Base-by-base conservation (phyloP, 2,888 invertebrate species). In the Acrobasis repandana region DNA sequence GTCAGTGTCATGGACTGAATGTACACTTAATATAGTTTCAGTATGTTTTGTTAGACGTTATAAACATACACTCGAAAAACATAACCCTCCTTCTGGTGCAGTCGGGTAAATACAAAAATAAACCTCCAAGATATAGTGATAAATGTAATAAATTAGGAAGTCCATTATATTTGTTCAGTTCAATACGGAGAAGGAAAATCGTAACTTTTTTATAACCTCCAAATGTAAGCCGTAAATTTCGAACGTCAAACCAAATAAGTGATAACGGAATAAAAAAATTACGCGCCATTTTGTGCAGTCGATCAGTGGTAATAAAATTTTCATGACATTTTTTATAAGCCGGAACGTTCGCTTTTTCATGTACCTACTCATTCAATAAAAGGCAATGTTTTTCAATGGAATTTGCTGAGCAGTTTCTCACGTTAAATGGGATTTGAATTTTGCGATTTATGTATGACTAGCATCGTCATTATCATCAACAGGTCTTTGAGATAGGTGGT, bases 251-350 rank as follows among this genome's bases (percentile, higher is more conserved):
- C 70, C 74, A 72, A 74, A 74, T 75, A 74, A 74, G 72, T 72
- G 74, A 74, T 72, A 73, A 72, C 64, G 65, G 61, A 71, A 74
- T 73, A 74, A 73, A 74, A 73, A 73, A 68, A 64, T 66, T 69
- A 73, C 62, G 62, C 66, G 28, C 67, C 65, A 68, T 73, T 69
- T 69, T 71, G 70, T 69, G 66, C 68, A 67, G 63, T 69, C 71
- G 72, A 73, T 72, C 71, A 67, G 63, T 28, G 58, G 59, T 64
- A 69, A 69, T 74, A 76, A 74, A 74, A 70, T 59, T 65, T 76
- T 76, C 70, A 76, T 67, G 72, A 63, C 67, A 61, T 61, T 71
- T 67, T 74, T 73, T 73, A 73, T 71, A 67, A 67, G 63, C 56
- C 38, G 64, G 49, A 64, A 67, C 52, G 47, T 60, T 52, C 43